Base-by-base conservation (phyloP, 2,113 vertebrate genomes). In the Furnarius figulus region DNA sequence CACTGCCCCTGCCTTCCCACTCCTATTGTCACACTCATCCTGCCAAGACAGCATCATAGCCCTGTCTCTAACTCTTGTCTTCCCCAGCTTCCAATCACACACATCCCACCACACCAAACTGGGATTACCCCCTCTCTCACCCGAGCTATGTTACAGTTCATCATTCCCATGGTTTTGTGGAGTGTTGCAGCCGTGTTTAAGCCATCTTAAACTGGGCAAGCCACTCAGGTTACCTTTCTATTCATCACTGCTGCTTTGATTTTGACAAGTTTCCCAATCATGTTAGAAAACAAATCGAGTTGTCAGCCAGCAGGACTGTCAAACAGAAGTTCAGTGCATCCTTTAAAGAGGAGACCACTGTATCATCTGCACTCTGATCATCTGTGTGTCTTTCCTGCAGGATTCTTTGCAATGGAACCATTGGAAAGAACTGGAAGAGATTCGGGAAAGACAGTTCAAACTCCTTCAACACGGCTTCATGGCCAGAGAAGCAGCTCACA, bases 391-490 rank as follows among this genome's bases (percentile, higher is more conserved):
- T 61, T 74, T 66, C 50, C 86, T 81, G 27, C 90, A 98, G 97
- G 91, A 80, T 52, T 89, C 65, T 53, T 58, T 90, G 62, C 97
- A 98, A 27, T 90, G 96, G 81, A 91, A 95, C 23, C 97, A 67
- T 17, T 98, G 98, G 98, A 97, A 97, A 77, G 97, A 98, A 65
- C 39, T 99, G 97, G 98, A 99, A 89, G 94, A 95, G 65, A 96
- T 95, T 75, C 86, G 98, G 46, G 96, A 97, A 72, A 90, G 78
- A n/a, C 96, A 96, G 24, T 96, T 98, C 76, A 97, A 96, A 93
- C 92, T 90, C 37, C 88, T 97, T 55, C 77, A 97, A 25, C 78
- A 39, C 2, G 91, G 95, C 46, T 76, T 87, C 47, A 80, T 79
- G 82, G 85, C 85, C 55, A 94, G 87, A 88, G 92, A 94, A 80